Percentiles rank a stretch among this genome's conserved stretches.
Evolutionary conservation across 2,888 invertebrate species (phyloP).

Genomic region (Ligdia adustata): DNA sequence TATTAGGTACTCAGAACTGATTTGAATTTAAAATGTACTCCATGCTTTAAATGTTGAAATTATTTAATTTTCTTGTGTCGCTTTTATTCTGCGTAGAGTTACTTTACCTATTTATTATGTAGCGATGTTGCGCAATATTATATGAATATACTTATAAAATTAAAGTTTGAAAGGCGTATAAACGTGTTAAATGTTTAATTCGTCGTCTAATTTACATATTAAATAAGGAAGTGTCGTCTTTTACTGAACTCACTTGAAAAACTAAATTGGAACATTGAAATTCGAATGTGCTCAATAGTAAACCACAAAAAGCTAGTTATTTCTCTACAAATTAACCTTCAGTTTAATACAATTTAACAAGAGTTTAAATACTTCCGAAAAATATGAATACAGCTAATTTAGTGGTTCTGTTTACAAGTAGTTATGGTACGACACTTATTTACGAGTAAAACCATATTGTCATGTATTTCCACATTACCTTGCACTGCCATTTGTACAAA

Average conservation of each 20-base stretch:
- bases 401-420: too few species aligned
- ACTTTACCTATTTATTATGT: too few species aligned
- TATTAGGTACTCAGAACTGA: conserved; percentile 8
- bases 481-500: conserved; percentile 28
- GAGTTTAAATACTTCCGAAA: conserved; percentile 32
- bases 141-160: too few species aligned
- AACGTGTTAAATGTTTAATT: too few species aligned
- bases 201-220: too few species aligned
- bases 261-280: too few species aligned
- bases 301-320: too few species aligned
- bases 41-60: conserved; percentile 10
- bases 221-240: too few species aligned
- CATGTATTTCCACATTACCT: conserved; percentile 25
- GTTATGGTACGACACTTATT: conserved; percentile 19
- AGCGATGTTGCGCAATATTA: conserved; percentile 8
- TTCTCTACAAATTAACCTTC: conserved; percentile 23
- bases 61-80: conserved; percentile 5
- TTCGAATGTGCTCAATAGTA: too few species aligned
- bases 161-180: too few species aligned
- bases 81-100: neutral
- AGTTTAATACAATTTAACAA: conserved; percentile 20
- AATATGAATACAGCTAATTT: too few species aligned
- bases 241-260: too few species aligned
- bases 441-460: conserved; percentile 28
- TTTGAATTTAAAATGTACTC: conserved; percentile 16